Evolutionary conservation across 2,888 invertebrate species (phyloP).

Genomic region (Phortica magna): DNA sequence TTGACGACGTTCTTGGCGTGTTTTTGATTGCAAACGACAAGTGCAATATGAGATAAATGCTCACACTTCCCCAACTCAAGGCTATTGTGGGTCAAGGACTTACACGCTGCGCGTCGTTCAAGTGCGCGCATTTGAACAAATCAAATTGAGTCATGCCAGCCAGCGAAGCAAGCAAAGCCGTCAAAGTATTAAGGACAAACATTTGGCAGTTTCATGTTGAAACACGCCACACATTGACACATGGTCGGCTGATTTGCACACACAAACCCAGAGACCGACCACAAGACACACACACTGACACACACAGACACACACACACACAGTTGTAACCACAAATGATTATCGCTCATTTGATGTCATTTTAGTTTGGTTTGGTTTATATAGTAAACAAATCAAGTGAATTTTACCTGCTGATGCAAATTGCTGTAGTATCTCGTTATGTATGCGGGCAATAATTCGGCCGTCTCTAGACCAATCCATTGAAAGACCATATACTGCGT

Average conservation of each 20-base stretch:
- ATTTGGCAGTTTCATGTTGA: neutral
- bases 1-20: neutral
- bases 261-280: too few relatives aligned
- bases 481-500: conserved; percentile 66
- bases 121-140: conserved; percentile 1
- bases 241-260: too few relatives aligned
- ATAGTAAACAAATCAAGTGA: neutral
- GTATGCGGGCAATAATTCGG: conserved; percentile 81
- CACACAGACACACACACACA: neutral
- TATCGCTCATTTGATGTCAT: neutral
- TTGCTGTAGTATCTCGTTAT: conserved; percentile 84
- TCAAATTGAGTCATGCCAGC: neutral
- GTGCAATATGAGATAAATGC: neutral
- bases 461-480: conserved; percentile 85
- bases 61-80: conserved; percentile 9
- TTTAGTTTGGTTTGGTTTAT: too few relatives aligned
- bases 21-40: neutral
- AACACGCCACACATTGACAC: neutral
- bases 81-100: conserved; percentile 27
- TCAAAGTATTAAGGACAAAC: too few relatives aligned
- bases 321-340: neutral
- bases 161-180: too few relatives aligned
- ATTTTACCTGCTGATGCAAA: conserved; percentile 74
- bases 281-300: too few relatives aligned
- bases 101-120: neutral